Percentiles rank a stretch among this genome's conserved stretches.
Evolutionary conservation across 2,797 vertebrate species (phyloP).

Genomic region (Toxotes lorentzi): DNA sequence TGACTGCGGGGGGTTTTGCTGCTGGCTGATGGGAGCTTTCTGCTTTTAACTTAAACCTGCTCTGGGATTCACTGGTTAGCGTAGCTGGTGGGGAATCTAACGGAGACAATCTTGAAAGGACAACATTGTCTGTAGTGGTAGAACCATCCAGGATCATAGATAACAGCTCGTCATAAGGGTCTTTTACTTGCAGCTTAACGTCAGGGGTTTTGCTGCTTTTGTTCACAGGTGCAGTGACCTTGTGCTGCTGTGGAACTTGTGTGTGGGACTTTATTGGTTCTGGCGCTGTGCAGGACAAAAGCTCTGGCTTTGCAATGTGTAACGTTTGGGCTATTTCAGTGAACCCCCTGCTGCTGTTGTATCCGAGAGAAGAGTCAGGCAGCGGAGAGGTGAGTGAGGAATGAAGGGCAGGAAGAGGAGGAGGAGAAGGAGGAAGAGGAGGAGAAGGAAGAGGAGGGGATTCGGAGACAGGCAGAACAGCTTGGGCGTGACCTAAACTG

Average conservation of each 20-base stretch:
- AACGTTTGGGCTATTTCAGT: constrained; percentile 25
- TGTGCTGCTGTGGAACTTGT: constrained; percentile 25
- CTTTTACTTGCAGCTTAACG: constrained; percentile 54
- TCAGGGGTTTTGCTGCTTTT: constrained; percentile 31
- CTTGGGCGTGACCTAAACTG: constrained; percentile 26
- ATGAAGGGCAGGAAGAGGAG: constrained; percentile 36
- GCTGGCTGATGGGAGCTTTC: constrained; percentile 26
- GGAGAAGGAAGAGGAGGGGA: constrained; percentile 30
- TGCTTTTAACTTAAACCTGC: constrained; percentile 28
- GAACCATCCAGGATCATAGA: constrained; percentile 64
- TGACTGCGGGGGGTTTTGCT: background rate
- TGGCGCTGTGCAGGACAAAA: constrained; percentile 39
- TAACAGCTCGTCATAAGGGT: constrained; percentile 79
- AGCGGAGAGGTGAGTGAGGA: constrained; percentile 63
- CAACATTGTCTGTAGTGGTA: constrained; percentile 29
- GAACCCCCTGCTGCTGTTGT: constrained; percentile 42
- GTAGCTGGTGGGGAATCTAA: constrained; percentile 12
- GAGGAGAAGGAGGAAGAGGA: constrained; percentile 41
- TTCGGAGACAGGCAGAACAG: constrained; percentile 31
- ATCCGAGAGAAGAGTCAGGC: constrained; percentile 29
- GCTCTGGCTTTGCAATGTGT: constrained; percentile 32
- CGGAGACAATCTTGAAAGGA: constrained; percentile 10
- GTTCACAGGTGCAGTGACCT: constrained; percentile 2
- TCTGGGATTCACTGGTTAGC: constrained; percentile 30
- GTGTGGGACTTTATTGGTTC: constrained; percentile 31